A percentile compares a stretch with the other conserved stretches of the same genome.
Evolutionary conservation across 2,113 vertebrate genomes (phyloP).

Genomic region (Bos taurus): DNA sequence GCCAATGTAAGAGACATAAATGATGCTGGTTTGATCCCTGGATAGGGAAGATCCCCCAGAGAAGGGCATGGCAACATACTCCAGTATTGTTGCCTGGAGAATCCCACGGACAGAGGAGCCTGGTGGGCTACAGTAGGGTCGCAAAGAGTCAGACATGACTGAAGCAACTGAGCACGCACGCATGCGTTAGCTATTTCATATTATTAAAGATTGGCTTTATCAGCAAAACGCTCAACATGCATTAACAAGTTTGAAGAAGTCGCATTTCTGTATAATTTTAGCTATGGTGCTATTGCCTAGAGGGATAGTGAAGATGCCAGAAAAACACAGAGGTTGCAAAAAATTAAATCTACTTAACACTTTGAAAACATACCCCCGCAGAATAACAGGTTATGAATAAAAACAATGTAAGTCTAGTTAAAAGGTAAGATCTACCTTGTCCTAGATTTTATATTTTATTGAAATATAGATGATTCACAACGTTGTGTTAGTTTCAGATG

Average conservation of each 20-base stretch:
- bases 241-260: background rate
- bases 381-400: background rate
- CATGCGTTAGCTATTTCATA: background rate
- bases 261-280: background rate
- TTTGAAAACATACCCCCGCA: background rate
- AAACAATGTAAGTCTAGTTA: background rate
- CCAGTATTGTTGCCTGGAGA: background rate
- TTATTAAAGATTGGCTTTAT: background rate
- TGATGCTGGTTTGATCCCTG: background rate
- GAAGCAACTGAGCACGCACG: fast-evolving
- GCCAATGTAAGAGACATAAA: background rate
- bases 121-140: background rate
- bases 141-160: background rate
- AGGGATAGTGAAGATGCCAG: background rate
- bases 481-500: background rate
- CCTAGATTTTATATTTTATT: background rate
- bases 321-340: background rate
- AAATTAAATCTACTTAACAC: background rate
- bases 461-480: background rate
- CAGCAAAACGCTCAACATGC: background rate
- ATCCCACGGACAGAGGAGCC: background rate
- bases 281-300: background rate
- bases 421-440: background rate
- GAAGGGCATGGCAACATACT: background rate
- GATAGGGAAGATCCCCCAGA: background rate